Evolutionary conservation across 2,888 invertebrate genomes (phyloP), one percentile per base, ranked within the genome.

Genomic region (Drosophila rellima): DNA sequence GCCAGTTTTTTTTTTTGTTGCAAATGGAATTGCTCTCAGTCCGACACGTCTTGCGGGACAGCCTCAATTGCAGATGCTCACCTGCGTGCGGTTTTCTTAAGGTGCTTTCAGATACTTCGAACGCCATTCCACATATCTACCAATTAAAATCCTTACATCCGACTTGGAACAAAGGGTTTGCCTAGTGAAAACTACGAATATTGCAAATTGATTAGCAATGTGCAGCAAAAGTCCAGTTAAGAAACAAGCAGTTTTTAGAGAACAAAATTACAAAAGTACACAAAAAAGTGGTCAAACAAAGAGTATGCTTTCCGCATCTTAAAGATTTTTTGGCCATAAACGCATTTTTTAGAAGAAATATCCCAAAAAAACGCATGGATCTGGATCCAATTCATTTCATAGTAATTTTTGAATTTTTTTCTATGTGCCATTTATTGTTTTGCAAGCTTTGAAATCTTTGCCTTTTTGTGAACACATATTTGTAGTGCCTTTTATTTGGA

Each of bases 11-110:
- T 23, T 51, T 54, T 59, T 45, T 47, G 35, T 40, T 55, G 51
- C 67, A 78, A 82, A 67, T 74, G 72, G 79, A 79, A 80, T 82
- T 78, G 82, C 82, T 75, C 69, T 75, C 63, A 62, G 75, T 45
- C 64, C 47, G 55, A 64, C 44, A 70, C 44, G 35, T 54, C 61
- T 42, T 48, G 42, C 10, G 57, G 57, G 35, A 23, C 55, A 33
- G 40, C 40, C 44, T 54, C 50, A 48, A 29, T 51, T 48, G 50
- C 65, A 48, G 64, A 70, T 50, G 63, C 64, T 63, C 37, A 54
- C 26, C 55, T 69, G 61, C 65, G 47, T 65, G 70, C 62, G 66
- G 70, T 59, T 64, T 56, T 45, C 59, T 47, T 52, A 44, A 26
- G 26, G 26, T 26, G 52, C 48, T 72, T 51, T 39, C 39, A 65